Conservation (phyloP, 2,797 vertebrate genomes). For the Aratinga solstitialis region DNA sequence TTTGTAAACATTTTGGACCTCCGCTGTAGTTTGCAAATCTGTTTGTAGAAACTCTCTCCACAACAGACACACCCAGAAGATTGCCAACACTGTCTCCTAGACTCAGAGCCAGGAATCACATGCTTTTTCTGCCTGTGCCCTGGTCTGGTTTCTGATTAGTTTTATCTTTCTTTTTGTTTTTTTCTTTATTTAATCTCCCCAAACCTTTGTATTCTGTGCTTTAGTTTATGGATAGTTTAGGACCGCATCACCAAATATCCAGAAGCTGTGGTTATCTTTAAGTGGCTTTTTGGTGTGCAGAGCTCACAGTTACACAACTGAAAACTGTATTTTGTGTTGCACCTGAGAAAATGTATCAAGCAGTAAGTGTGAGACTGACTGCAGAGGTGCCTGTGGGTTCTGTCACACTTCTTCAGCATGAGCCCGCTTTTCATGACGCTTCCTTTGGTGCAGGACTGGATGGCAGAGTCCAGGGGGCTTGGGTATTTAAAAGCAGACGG, state of each 20-base stretch:
- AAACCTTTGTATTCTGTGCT: background rate
- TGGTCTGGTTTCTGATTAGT: background rate
- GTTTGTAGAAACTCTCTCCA: conserved; percentile 5
- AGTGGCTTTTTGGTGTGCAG: background rate
- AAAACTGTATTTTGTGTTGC: background rate
- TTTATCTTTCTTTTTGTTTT: background rate
- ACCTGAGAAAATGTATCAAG: accelerated
- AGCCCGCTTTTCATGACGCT: background rate
- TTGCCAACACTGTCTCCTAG: background rate
- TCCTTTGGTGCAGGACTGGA: background rate
- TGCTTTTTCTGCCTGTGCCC: background rate
- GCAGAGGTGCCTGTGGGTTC: background rate
- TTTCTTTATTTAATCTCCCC: background rate
- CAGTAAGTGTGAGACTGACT: background rate
- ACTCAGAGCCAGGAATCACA: background rate
- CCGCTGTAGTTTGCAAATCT: background rate
- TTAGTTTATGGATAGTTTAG: background rate
- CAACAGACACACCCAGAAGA: background rate
- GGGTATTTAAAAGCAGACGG: background rate
- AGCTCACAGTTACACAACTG: background rate
- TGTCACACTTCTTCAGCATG: accelerated
- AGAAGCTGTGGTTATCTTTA: background rate
- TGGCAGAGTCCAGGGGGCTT: background rate
- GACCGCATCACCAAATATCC: background rate
- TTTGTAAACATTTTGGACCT: conserved; percentile 28